Evolutionary conservation across 1,140 invertebrate species (phyloP).

Genomic region (Saccostrea echinata): DNA sequence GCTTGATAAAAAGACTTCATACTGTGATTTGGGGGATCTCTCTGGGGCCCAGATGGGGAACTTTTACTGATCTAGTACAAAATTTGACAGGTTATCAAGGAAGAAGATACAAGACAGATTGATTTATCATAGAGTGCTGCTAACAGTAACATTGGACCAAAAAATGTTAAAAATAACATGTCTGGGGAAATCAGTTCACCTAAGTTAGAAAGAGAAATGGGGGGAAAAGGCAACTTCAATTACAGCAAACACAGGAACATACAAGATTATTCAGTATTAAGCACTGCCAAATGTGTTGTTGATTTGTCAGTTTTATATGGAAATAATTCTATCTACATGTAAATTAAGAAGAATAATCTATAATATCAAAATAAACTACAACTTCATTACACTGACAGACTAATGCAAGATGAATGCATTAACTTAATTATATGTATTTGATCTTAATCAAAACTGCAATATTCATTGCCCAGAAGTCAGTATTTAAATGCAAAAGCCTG

Average conservation of each 20-base stretch:
- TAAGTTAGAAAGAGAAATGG: too few species aligned
- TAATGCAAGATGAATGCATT: neutral
- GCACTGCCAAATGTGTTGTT: too few species aligned
- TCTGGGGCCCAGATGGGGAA: neutral
- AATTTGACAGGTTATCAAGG: slow-evolving; percentile 19
- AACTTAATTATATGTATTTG: slow-evolving; percentile 30
- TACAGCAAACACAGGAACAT: too few species aligned
- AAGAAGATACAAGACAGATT: neutral
- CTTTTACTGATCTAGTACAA: neutral
- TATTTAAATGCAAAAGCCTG: neutral
- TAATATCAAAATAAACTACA: neutral
- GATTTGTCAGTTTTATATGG: neutral
- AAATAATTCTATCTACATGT: slow-evolving; percentile 1
- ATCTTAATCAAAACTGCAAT: slow-evolving; percentile 26
- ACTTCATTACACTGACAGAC: neutral
- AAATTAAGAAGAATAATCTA: slow-evolving; percentile 16
- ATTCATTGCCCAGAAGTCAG: neutral
- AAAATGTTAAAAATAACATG: slow-evolving; percentile 9
- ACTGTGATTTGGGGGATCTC: slow-evolving; percentile 1
- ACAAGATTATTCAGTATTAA: too few species aligned
- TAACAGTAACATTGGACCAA: neutral
- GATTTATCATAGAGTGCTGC: slow-evolving; percentile 18
- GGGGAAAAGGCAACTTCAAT: too few species aligned
- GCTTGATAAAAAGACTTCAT: neutral
- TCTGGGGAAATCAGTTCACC: neutral